Evolutionary conservation across 2,888 invertebrate genomes (phyloP), one percentile per base, ranked within the genome.

Genomic region (Nebria salina): DNA sequence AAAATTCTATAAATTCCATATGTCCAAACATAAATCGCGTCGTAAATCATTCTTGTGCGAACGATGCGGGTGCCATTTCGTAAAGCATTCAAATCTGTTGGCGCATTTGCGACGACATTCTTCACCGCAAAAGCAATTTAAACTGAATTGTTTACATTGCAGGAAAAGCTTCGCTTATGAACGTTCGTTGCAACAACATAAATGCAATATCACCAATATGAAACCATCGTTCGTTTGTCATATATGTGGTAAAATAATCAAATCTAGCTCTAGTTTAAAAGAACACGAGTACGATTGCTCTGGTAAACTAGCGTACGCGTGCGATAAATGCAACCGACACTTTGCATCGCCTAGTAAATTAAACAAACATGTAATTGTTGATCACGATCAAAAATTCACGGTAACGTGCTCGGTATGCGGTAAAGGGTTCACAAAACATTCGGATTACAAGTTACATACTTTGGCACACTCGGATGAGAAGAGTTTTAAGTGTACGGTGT

Each of bases 371-470:
- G 83, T 86, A 1, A 87, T 87, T 84, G 81, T 88, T 8, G 88
- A 88, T 82, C 89, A 89, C 79, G 88, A 89, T 43, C 88, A 89
- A 82, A 88, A 88, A 83, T 88, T 88, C 80, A 84, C 86, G 6
- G 87, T 87, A 1, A 88, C 87, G 82, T 89, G 89, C 84, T 87
- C 88, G 4, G 87, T 87, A 74, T 89, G 89, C 81, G 87, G 87
- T 66, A 88, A 88, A 43, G 88, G 88, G 34, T 89, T 89, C 84
- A 85, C 87, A 4, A 88, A 89, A 85, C 82, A 86, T 5, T 88
- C 88, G 2, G 88, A 88, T 84, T 87, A 89, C 76, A 89, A 89
- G 84, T 85, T 87, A 2, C 89, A 89, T 82, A 88, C 87, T 85
- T 83, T 87, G 20, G 86, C 87, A 11, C 89, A 89, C 82, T 87